Base-by-base conservation (phyloP, 2,113 vertebrate genomes). In the Xiphophorus couchianus region DNA sequence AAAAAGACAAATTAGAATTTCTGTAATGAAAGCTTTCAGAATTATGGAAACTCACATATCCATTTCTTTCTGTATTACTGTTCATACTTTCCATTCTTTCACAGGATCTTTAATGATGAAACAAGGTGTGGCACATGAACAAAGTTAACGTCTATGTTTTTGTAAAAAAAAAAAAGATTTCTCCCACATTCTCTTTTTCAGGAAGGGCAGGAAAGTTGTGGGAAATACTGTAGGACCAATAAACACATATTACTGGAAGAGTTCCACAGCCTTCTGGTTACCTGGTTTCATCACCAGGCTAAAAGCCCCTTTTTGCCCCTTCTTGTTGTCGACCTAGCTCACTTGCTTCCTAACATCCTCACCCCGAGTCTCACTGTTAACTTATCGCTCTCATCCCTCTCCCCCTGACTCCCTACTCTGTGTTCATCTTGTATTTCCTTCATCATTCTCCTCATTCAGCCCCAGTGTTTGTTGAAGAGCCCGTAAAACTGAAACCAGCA, bases 401-500 rank as follows among this genome's bases (percentile, higher is more conserved):
- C 44, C 70, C 69, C 58, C 58, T 37, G 74, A 77, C 83, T 73
- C 39, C 44, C 42, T 66, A 78, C 39, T 68, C 66, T 74, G 75
- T 54, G 69, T 86, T 54, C 78, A 63, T 78, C 86, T 78, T 62
- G n/a, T 60, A 83, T 68, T 44, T 78, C 75, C 77, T 75, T 82
- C 65, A 58, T 71, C 61, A 13, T 72, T 79, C 71, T 74, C 66
- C 78, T 71, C 66, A 89, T 91, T 90, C 82, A 85, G 62, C 54
- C 35, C 25, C 58, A 7, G 29, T 93, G 89, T 94, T 94, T 94
- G 91, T 69, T 66, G 76, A 92, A 83, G 81, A 87, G 84, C 84
- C 89, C 73, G 85, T 94, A 93, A 94, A 94, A 93, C 82, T 89
- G 82, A 77, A 65, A 86, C 77, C 84, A 88, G 84, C 93, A 94